Conservation (phyloP, 1,140 invertebrate genomes). For the Drosophila repletoides region DNA sequence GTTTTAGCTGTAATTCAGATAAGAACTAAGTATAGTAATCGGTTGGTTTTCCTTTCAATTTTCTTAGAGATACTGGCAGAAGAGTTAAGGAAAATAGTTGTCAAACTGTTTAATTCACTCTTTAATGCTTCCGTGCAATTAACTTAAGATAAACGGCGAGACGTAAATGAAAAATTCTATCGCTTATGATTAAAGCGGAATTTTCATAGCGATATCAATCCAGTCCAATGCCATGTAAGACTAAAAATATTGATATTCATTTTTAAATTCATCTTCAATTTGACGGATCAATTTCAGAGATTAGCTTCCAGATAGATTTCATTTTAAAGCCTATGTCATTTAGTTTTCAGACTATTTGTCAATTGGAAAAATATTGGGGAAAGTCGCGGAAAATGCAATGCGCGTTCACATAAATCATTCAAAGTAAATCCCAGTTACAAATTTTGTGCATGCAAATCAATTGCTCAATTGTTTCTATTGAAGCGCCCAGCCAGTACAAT, state of each 20-base stretch:
- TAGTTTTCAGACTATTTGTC: conserved; percentile 6
- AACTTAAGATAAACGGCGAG: too few species aligned
- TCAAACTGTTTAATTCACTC: too few species aligned
- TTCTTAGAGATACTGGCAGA: too few species aligned
- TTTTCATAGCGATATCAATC: too few species aligned
- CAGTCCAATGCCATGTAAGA: too few species aligned
- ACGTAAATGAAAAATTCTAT: too few species aligned
- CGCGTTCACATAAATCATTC: conserved; percentile 69
- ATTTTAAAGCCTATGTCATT: conserved; percentile 4
- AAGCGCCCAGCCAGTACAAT: conserved; percentile 43
- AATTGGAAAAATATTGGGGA: conserved; percentile 16
- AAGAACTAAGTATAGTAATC: too few species aligned
- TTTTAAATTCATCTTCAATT: background rate
- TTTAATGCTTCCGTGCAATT: too few species aligned
- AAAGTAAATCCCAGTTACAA: conserved; percentile 73
- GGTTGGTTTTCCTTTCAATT: too few species aligned
- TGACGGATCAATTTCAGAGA: background rate
- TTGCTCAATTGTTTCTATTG: conserved; percentile 73
- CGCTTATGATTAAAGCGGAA: too few species aligned
- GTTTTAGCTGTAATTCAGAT: too few species aligned
- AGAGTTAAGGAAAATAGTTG: too few species aligned
- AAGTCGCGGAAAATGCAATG: conserved; percentile 19
- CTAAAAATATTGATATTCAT: background rate
- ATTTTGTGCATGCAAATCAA: conserved; percentile 76
- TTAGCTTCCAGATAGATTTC: background rate